A percentile compares a stretch with the other conserved stretches of the same genome.
Conservation (phyloP, 2,888 invertebrate species). For the Microchrysa polita region DNA sequence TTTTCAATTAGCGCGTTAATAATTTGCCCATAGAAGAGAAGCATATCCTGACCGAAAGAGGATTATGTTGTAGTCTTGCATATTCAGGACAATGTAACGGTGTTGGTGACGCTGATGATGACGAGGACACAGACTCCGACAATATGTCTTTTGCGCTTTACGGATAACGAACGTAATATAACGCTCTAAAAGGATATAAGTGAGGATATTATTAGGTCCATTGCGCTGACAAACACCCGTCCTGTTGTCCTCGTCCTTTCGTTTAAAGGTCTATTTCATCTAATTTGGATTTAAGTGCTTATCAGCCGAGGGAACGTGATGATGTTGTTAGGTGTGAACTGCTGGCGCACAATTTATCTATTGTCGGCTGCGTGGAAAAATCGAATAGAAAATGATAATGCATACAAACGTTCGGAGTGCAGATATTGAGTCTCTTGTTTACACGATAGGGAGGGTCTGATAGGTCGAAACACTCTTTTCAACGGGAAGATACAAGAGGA, state of each 20-base stretch:
- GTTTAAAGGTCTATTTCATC: slow-evolving; percentile 43
- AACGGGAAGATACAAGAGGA: too few species aligned
- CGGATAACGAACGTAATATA: not conserved
- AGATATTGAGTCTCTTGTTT: slow-evolving; percentile 31
- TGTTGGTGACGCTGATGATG: too few species aligned
- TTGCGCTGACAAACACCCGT: slow-evolving; percentile 38
- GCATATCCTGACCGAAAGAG: slow-evolving; percentile 5
- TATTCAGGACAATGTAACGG: too few species aligned
- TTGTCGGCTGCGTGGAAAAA: slow-evolving; percentile 28
- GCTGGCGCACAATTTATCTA: slow-evolving; percentile 44
- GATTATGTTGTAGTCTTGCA: slow-evolving; percentile 20
- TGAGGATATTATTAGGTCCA: slow-evolving; percentile 32
- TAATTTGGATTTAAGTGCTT: slow-evolving; percentile 46
- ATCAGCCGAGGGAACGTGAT: slow-evolving; percentile 27
- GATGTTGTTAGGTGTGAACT: slow-evolving; percentile 45
- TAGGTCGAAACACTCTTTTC: too few species aligned
- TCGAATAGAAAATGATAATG: not conserved
- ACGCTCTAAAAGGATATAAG: slow-evolving; percentile 28
- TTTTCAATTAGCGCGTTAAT: slow-evolving; percentile 39
- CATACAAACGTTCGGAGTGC: slow-evolving; percentile 4
- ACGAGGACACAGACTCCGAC: slow-evolving; percentile 20
- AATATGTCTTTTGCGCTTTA: slow-evolving; percentile 29
- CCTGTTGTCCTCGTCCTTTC: too few species aligned
- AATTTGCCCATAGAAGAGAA: slow-evolving; percentile 3
- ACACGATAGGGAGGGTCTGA: too few species aligned